These are phyloP conservation scores for Sebastes matsubarae DNA, from an alignment of 2,797 vertebrate genomes.

Conservation along the genomic window DNA sequence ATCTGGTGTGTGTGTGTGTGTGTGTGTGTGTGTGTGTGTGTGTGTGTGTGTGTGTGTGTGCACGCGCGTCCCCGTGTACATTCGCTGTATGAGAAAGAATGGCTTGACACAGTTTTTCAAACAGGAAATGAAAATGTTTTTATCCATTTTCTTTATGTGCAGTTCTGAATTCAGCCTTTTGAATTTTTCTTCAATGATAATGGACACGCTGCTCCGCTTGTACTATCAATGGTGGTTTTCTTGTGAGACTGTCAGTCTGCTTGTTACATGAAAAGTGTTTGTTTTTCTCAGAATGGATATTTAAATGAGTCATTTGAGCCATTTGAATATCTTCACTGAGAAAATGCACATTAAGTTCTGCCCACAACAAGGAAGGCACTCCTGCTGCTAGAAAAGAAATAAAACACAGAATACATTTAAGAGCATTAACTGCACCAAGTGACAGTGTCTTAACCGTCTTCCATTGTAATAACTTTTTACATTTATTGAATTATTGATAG, in stretches of 20 bases:
- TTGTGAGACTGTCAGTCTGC: background rate
- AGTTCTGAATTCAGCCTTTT: conserved; percentile 30
- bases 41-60: conserved; percentile 21
- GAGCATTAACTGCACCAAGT: background rate
- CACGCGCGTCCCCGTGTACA: conserved; percentile 28
- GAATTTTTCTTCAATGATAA: conserved; percentile 7
- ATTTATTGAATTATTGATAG: background rate
- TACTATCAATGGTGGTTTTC: background rate
- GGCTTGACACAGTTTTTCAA: conserved; percentile 43
- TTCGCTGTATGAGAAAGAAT: conserved; percentile 9
- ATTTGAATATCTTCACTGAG: conserved; percentile 26
- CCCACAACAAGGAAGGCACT: background rate
- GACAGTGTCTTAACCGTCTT: background rate
- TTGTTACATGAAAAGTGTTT: conserved; percentile 12
- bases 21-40: background rate
- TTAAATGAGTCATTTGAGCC: conserved; percentile 17
- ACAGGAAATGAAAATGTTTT: conserved; percentile 54
- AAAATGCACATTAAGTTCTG: conserved; percentile 2
- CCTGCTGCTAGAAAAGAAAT: background rate
- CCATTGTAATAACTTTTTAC: background rate
- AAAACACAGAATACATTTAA: background rate
- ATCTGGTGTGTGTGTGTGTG: conserved; percentile 53
- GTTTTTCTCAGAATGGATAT: conserved; percentile 33
- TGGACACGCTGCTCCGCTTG: background rate
- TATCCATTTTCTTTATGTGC: conserved; percentile 25